These are phyloP conservation scores for Channa maculata DNA, from an alignment of 2,113 vertebrate genomes.

Conservation along the genomic window DNA sequence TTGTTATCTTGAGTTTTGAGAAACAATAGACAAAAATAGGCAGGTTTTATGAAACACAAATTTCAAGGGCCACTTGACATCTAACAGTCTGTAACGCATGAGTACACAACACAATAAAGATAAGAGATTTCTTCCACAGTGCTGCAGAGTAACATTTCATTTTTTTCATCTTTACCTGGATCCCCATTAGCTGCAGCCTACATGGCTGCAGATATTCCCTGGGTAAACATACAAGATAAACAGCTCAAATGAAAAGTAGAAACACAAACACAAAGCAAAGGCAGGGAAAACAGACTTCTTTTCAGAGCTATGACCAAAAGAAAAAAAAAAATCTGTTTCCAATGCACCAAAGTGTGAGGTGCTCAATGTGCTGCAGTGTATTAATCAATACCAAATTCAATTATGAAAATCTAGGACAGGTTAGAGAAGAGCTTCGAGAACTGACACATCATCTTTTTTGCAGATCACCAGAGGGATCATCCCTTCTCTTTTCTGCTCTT, in stretches of 20 bases:
- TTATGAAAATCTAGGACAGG: slow-evolving; percentile 35
- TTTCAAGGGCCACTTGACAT: slow-evolving; percentile 16
- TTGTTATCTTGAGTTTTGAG: slow-evolving; percentile 10
- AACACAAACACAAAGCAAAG: not conserved
- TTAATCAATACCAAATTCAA: not conserved
- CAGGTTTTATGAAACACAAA: slow-evolving; percentile 35
- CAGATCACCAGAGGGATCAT: slow-evolving; percentile 7
- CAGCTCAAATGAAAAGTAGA: not conserved
- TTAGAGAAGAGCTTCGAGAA: slow-evolving; percentile 3
- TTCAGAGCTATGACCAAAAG: not conserved
- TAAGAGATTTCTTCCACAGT: slow-evolving; percentile 23
- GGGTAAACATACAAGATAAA: slow-evolving; percentile 9
- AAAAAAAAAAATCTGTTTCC: not conserved
- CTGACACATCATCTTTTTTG: slow-evolving; percentile 13
- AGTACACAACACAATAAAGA: slow-evolving; percentile 23
- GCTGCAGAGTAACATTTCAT: slow-evolving; percentile 7
- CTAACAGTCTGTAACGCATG: not conserved
- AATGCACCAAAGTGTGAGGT: not conserved
- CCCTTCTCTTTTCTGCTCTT: not conserved
- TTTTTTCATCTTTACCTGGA: slow-evolving; percentile 46
- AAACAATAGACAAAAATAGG: slow-evolving; percentile 20
- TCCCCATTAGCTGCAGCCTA: slow-evolving; percentile 38
- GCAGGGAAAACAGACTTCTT: not conserved
- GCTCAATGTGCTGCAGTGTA: not conserved
- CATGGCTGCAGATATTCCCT: slow-evolving; percentile 10